Conservation (phyloP, 2,797 vertebrate genomes). For the Scleropages formosus region DNA sequence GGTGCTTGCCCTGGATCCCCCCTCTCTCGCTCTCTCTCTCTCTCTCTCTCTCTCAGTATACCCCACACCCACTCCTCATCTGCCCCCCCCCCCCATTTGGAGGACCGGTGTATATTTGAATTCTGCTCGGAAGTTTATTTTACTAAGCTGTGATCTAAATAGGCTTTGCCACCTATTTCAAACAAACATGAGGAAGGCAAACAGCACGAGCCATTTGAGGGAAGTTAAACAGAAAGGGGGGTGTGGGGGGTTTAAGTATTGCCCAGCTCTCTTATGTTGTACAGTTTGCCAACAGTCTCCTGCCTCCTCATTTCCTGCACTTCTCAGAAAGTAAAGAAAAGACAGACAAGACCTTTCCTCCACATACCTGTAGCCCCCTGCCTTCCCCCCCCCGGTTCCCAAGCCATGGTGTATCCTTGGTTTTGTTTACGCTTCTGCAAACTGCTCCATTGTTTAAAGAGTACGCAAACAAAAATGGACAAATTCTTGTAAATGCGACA, state of each 20-base stretch:
- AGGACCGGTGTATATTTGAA: background rate
- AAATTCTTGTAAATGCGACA: too few relatives aligned
- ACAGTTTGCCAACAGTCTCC: background rate
- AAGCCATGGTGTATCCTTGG: too few relatives aligned
- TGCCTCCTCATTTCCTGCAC: background rate
- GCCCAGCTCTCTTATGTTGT: background rate
- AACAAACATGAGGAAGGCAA: constrained; percentile 77
- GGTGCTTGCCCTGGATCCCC: background rate
- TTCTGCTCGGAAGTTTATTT: constrained; percentile 72
- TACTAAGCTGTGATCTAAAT: constrained; percentile 77
- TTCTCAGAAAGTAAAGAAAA: background rate
- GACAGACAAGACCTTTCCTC: too few relatives aligned
- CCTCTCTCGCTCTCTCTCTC: background rate
- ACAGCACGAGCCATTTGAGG: constrained; percentile 73
- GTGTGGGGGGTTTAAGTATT: background rate
- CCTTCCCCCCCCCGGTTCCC: too few relatives aligned
- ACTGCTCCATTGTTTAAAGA: too few relatives aligned
- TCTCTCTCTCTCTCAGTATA: background rate
- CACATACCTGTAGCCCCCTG: too few relatives aligned
- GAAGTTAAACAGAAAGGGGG: constrained; percentile 59
- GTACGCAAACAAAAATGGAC: too few relatives aligned
- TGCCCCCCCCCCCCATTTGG: background rate
- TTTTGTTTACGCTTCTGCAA: too few relatives aligned
- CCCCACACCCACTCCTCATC: background rate
- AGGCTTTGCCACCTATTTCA: constrained; percentile 71